Conservation (phyloP, 2,888 invertebrate genomes). For the Anodontia alba region DNA sequence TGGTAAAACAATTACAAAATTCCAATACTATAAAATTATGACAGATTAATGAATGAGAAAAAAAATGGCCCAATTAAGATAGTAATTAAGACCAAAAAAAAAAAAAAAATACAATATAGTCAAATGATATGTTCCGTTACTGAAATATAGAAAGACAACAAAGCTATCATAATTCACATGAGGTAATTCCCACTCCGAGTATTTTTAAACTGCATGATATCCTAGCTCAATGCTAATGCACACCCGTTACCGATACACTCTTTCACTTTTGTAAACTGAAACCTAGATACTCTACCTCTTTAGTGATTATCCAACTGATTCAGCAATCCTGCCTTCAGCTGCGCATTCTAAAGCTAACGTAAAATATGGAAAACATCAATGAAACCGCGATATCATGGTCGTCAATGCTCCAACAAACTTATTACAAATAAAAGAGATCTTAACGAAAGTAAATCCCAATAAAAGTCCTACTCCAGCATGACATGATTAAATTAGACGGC, state of each 20-base stretch:
- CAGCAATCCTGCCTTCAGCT: background rate
- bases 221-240: background rate
- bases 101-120: too few relatives aligned
- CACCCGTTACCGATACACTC: slow-evolving; percentile 2
- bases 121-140: background rate
- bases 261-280: slow-evolving; percentile 2
- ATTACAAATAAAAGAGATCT: slow-evolving; percentile 7
- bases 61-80: background rate
- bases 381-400: slow-evolving; percentile 5
- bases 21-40: background rate
- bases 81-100: background rate
- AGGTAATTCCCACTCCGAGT: background rate
- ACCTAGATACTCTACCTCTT: slow-evolving; percentile 1
- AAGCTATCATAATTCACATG: background rate
- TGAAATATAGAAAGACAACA: background rate
- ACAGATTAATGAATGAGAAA: background rate
- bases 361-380: slow-evolving; percentile 18
- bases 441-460: background rate
- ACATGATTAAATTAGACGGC: background rate
- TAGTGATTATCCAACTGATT: slow-evolving; percentile 13
- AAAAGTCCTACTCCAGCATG: slow-evolving; percentile 8
- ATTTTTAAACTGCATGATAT: background rate
- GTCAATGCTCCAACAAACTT: slow-evolving; percentile 4
- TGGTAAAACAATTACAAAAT: background rate
- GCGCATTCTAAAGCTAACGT: slow-evolving; percentile 1